A percentile compares a stretch with the other conserved stretches of the same genome.
These are phyloP conservation scores for Brachyistius frenatus DNA, from an alignment of 2,113 vertebrate species.

Conservation along the genomic window DNA sequence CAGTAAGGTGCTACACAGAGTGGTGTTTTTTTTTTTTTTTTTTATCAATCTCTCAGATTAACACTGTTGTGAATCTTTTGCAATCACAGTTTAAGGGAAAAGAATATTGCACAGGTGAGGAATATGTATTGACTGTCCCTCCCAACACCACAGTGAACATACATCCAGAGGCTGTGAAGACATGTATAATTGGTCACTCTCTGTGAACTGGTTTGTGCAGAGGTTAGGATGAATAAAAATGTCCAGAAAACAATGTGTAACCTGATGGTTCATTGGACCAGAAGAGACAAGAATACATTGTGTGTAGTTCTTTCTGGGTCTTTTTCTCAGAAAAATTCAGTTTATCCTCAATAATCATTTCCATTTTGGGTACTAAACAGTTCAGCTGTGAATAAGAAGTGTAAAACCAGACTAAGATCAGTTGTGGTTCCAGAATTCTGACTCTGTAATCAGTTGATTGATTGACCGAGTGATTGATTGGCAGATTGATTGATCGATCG, in stretches of 20 bases:
- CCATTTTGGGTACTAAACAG: background rate
- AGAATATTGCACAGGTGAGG: slow-evolving; percentile 51
- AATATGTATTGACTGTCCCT: slow-evolving; percentile 45
- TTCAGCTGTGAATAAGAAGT: background rate
- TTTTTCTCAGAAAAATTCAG: background rate
- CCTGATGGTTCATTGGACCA: slow-evolving; percentile 10
- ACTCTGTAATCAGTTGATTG: slow-evolving; percentile 16
- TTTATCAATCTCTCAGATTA: slow-evolving; percentile 23
- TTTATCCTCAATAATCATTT: background rate
- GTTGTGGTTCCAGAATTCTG: background rate
- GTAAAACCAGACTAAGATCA: background rate
- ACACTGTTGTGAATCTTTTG: slow-evolving; percentile 30
- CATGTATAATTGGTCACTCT: slow-evolving; percentile 47
- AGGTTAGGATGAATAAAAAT: slow-evolving; percentile 44
- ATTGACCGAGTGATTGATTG: too few relatives aligned
- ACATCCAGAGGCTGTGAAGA: slow-evolving; percentile 22
- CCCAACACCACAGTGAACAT: background rate
- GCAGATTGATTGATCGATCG: slow-evolving; percentile 9
- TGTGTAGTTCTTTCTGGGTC: background rate
- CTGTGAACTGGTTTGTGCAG: slow-evolving; percentile 17
- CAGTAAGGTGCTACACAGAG: slow-evolving; percentile 1
- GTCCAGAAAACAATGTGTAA: slow-evolving; percentile 12
- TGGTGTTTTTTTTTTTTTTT: slow-evolving; percentile 9
- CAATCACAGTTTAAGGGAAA: slow-evolving; percentile 37
- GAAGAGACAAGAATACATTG: background rate